phyloP scores from a whole-genome alignment of 1,140 invertebrate species.

The Sarcophaga bullata region DNA sequence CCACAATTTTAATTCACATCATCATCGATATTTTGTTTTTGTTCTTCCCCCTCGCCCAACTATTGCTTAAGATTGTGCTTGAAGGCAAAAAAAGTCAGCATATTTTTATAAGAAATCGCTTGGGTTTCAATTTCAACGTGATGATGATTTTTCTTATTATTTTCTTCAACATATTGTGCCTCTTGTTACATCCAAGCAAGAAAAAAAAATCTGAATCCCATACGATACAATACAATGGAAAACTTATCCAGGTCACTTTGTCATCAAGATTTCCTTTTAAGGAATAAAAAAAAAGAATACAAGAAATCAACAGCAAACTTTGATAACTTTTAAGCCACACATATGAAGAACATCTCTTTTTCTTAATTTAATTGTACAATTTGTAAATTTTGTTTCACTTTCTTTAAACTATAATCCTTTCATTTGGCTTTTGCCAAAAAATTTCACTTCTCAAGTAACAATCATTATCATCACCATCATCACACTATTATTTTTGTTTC shows the following conservation, averaged over 20 bases:
- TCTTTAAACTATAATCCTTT: background rate
- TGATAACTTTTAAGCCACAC: no score
- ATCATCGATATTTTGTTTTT: conserved; percentile 6
- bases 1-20: background rate
- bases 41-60: no score
- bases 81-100: background rate
- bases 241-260: background rate
- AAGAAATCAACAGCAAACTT: no score
- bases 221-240: conserved; percentile 15
- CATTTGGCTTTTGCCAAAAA: no score
- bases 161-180: no score
- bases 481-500: no score
- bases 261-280: background rate
- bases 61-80: no score
- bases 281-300: background rate
- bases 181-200: background rate
- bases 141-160: background rate
- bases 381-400: background rate
- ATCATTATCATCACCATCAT: background rate
- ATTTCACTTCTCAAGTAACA: background rate
- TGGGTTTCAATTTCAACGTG: conserved; percentile 8
- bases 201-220: conserved; percentile 1
- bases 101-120: conserved; percentile 12
- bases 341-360: no score
- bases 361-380: no score